Evolutionary conservation across 2,113 vertebrate genomes (phyloP).

Genomic region (Myxocyprinus asiaticus): DNA sequence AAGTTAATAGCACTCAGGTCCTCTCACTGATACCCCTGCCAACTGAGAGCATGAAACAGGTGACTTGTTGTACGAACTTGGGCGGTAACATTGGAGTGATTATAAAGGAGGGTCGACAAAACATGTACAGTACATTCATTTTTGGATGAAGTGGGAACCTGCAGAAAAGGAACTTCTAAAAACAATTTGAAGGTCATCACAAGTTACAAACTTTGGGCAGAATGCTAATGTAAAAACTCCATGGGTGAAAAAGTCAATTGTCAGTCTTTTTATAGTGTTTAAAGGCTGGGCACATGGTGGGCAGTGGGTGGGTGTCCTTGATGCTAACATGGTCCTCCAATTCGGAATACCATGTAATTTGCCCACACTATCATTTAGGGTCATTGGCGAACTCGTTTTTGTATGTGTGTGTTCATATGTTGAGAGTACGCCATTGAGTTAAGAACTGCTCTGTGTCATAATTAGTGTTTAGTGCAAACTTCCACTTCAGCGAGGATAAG

Average conservation of each 20-base stretch:
- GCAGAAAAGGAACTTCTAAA: background rate
- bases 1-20: slow-evolving; percentile 30
- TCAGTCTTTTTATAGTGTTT: slow-evolving; percentile 12
- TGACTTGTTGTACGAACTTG: background rate
- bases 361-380: slow-evolving; percentile 18
- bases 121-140: slow-evolving; percentile 15
- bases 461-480: slow-evolving; percentile 24
- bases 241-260: background rate
- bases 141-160: slow-evolving; percentile 6
- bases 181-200: slow-evolving; percentile 11
- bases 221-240: slow-evolving; percentile 10
- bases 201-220: background rate
- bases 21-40: background rate
- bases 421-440: slow-evolving; percentile 12
- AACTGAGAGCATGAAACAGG: background rate
- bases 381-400: background rate
- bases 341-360: slow-evolving; percentile 16
- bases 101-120: slow-evolving; percentile 31
- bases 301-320: slow-evolving; percentile 26
- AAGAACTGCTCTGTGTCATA: slow-evolving; percentile 27
- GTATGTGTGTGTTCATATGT: background rate
- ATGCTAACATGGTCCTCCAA: slow-evolving; percentile 14
- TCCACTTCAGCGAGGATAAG: slow-evolving; percentile 23
- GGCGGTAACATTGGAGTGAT: slow-evolving; percentile 16
- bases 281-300: background rate